Base-by-base conservation (phyloP, 2,113 vertebrate species). In the Mormoops blainvillei region DNA sequence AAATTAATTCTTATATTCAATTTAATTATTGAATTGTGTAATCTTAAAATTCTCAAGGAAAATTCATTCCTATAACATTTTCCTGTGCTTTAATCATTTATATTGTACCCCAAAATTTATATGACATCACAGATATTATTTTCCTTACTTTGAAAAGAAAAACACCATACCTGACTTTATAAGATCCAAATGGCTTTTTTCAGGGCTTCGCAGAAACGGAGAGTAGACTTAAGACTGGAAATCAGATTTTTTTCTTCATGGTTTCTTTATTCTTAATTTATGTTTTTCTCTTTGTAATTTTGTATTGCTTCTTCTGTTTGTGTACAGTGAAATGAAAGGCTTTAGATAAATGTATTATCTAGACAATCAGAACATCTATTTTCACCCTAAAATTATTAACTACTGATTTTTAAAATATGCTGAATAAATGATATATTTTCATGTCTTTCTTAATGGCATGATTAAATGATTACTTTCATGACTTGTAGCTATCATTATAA, bases 211-310 rank as follows among this genome's bases (percentile, higher is more conserved):
- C 68, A 87, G 58, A 87, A 82, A 52, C 18, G 82, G 20, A 41
- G 65, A 73, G n/a, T 31, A 81, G 22, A 43, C 10, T 71, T 90
- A 61, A 89, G 41, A 74, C n/a, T 68, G 14, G n/a, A 85, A 93
- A 43, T 54, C 16, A 65, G 45, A 45, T 76, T 3, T 77, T 89
- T 67, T 91, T 91, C n/a, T 70, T 43, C 50, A 31, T 31, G 36
- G 26, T 71, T n/a, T 87, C 24, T 77, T 87, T 54, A 77, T 61
- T 43, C 28, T 78, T 82, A 70, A n/a, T 68, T 74, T 76, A 48
- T 73, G 41, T 19, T 82, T 89, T 88, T 77, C 43, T 87, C 33
- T 91, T 82, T 24, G 41, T 54, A 77, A 56, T 94, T 94, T 94
- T 83, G 50, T 83, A 18, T 95, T 83, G 58, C 9, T 77, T 83